Evolutionary conservation across 2,113 vertebrate species (phyloP).

Genomic region (Labeo catla): DNA sequence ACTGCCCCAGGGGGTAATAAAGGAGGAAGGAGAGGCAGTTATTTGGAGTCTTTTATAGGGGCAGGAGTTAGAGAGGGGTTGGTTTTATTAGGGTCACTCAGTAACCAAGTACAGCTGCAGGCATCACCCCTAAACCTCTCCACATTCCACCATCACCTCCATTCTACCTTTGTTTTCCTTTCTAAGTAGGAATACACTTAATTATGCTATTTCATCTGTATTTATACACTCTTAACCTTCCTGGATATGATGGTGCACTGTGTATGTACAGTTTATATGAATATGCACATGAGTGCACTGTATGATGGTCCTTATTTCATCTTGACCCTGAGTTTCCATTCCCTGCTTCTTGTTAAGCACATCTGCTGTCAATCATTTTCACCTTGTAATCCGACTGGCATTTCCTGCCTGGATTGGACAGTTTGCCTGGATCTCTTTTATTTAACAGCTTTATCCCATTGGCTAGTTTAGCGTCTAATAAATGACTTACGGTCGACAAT

Average conservation of each 20-base stretch:
- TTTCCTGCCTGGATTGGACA: slow-evolving; percentile 71
- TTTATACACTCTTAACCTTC: background rate
- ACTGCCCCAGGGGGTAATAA: slow-evolving; percentile 81
- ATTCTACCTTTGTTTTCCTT: slow-evolving; percentile 43
- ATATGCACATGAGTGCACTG: background rate
- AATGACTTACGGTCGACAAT: background rate
- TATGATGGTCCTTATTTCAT: slow-evolving; percentile 32
- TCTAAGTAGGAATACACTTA: slow-evolving; percentile 7
- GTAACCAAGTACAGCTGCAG: slow-evolving; percentile 80
- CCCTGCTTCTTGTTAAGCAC: slow-evolving; percentile 71
- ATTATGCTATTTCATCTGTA: background rate
- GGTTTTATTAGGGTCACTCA: slow-evolving; percentile 80
- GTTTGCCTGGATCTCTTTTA: slow-evolving; percentile 47
- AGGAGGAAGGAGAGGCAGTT: slow-evolving; percentile 71
- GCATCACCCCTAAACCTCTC: slow-evolving; percentile 61
- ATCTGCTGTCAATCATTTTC: slow-evolving; percentile 77
- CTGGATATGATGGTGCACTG: background rate
- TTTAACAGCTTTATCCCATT: slow-evolving; percentile 30
- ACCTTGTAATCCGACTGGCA: slow-evolving; percentile 72
- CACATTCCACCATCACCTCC: slow-evolving; percentile 59
- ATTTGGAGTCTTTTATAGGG: slow-evolving; percentile 82
- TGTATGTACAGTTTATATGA: slow-evolving; percentile 6
- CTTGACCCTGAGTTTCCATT: slow-evolving; percentile 59
- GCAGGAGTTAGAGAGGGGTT: slow-evolving; percentile 56
- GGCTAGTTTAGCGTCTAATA: background rate